Percentiles rank a stretch among this genome's conserved stretches.
Evolutionary conservation across 1,140 invertebrate species (phyloP).

Genomic region (Euura saliciscinereae): DNA sequence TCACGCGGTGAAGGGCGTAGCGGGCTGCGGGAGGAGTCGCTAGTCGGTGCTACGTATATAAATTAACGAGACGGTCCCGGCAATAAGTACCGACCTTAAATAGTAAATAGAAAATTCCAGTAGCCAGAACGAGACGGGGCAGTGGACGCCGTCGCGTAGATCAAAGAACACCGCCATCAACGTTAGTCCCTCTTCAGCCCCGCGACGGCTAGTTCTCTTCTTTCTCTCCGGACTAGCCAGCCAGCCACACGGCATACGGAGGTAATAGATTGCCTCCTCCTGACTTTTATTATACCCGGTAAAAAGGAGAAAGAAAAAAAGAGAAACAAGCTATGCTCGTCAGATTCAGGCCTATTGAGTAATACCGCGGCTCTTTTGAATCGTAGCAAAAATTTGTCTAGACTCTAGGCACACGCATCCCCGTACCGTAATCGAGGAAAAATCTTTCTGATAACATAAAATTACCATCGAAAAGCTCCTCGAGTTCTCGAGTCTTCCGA

Average conservation of each 20-base stretch:
- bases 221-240: background rate
- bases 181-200: conserved; percentile 21
- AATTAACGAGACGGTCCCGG: conserved; percentile 34
- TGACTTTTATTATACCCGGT: conserved; percentile 44
- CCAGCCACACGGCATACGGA: conserved; percentile 23
- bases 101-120: conserved; percentile 53
- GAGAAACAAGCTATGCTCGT: conserved; percentile 35
- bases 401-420: too few species aligned
- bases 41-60: conserved; percentile 25
- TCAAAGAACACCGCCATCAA: conserved; percentile 31
- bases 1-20: too few species aligned
- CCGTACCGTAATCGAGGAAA: too few species aligned
- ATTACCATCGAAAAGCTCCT: too few species aligned
- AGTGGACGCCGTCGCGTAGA: conserved; percentile 26
- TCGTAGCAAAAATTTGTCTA: too few species aligned
- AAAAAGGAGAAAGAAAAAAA: background rate
- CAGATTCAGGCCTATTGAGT: conserved; percentile 23
- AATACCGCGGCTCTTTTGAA: background rate
- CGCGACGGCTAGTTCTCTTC: conserved; percentile 13
- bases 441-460: too few species aligned
- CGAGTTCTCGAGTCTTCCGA: too few species aligned
- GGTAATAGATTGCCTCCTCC: conserved; percentile 45
- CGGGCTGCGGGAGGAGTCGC: too few species aligned
- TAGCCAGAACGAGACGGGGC: conserved; percentile 31
- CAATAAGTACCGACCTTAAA: conserved; percentile 42